phyloP scores from a whole-genome alignment of 2,888 invertebrate species.

The Cecidostiba fungosa region DNA sequence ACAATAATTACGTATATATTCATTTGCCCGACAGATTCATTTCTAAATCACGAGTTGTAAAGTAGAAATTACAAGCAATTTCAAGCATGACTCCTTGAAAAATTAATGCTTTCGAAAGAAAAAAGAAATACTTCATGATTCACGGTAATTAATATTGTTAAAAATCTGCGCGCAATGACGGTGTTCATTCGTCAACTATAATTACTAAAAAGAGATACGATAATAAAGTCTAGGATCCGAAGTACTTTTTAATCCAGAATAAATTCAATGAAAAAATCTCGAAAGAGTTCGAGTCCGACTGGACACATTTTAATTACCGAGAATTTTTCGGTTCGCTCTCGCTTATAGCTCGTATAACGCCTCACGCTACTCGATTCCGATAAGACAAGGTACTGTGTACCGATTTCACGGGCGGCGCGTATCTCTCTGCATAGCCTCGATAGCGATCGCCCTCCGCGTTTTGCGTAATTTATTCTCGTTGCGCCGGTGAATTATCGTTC shows the following conservation, averaged over 20 bases:
- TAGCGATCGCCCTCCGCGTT: slow-evolving; percentile 55
- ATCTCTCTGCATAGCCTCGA: slow-evolving; percentile 13
- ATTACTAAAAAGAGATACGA: neutral
- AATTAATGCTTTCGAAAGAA: slow-evolving; percentile 30
- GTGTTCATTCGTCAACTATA: neutral
- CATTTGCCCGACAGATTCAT: slow-evolving; percentile 35
- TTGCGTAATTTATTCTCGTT: slow-evolving; percentile 61
- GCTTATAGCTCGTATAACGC: neutral
- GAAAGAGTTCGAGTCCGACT: neutral
- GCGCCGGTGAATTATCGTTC: slow-evolving; percentile 59
- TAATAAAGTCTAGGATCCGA: neutral
- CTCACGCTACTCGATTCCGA: slow-evolving; percentile 54
- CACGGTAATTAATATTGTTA: slow-evolving; percentile 29
- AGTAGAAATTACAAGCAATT: slow-evolving; percentile 37
- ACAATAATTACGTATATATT: neutral
- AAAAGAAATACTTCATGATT: slow-evolving; percentile 17
- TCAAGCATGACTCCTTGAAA: neutral
- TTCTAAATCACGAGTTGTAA: slow-evolving; percentile 35
- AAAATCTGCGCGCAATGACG: neutral
- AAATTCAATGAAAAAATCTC: too few species aligned
- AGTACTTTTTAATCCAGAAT: neutral
- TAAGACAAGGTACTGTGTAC: too few species aligned
- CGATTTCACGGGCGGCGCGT: slow-evolving; percentile 45
- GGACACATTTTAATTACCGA: slow-evolving; percentile 16
- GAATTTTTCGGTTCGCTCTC: neutral